These are phyloP conservation scores for Timema podura DNA, from an alignment of 2,888 invertebrate species.

Conservation along the genomic window DNA sequence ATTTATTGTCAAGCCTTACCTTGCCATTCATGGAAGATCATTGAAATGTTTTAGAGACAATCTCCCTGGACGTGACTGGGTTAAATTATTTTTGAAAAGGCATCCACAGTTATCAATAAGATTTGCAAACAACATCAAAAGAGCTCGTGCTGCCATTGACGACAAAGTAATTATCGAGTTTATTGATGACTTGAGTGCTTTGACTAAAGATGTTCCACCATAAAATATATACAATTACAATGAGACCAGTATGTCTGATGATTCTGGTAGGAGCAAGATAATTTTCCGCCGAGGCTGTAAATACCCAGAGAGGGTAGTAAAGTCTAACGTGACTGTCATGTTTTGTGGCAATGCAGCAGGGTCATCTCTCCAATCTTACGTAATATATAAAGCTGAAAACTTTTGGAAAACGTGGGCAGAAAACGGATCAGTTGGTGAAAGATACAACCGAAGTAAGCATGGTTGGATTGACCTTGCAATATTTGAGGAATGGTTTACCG, in stretches of 20 bases:
- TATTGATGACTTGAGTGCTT: constrained; percentile 31
- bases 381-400: constrained; percentile 43
- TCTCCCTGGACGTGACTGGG: constrained; percentile 36
- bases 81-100: constrained; percentile 29
- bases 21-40: constrained; percentile 27
- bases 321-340: constrained; percentile 41
- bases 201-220: constrained; percentile 30
- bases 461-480: constrained; percentile 42
- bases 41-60: constrained; percentile 34
- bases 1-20: constrained; percentile 31
- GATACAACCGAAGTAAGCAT: constrained; percentile 41
- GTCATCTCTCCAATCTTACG: constrained; percentile 41
- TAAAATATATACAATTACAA: constrained; percentile 40
- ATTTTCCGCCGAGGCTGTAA: constrained; percentile 37
- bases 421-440: constrained; percentile 40
- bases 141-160: constrained; percentile 16
- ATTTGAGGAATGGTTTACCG: constrained; percentile 41
- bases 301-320: constrained; percentile 41
- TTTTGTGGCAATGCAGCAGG: constrained; percentile 42
- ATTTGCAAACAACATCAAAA: constrained; percentile 23
- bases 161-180: constrained; percentile 30
- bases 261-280: constrained; percentile 32
- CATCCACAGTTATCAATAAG: constrained; percentile 23
- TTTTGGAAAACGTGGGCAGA: constrained; percentile 42
- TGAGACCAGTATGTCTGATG: constrained; percentile 37